phyloP scores from a whole-genome alignment of 2,113 vertebrate genomes.

The Columba janthina region DNA sequence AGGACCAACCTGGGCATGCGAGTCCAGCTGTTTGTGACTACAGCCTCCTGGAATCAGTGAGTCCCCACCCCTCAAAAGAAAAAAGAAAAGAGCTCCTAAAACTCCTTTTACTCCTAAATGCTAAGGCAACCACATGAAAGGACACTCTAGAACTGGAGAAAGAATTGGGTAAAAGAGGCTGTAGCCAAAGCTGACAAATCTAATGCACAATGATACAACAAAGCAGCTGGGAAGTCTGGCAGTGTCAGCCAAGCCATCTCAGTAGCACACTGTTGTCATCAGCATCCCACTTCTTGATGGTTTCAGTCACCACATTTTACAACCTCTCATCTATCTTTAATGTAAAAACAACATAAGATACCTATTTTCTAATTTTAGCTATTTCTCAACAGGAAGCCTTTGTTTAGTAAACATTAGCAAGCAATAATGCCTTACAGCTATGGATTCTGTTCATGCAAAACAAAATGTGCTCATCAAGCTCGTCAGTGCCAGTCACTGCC shows the following conservation, averaged over 20 bases:
- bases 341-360: not conserved
- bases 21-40: not conserved
- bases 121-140: not conserved
- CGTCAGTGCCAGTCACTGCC: not conserved
- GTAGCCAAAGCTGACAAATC: not conserved
- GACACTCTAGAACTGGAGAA: not conserved
- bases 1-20: not conserved
- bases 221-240: not conserved
- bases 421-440: not conserved
- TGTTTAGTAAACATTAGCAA: not conserved
- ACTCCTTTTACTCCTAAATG: not conserved
- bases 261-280: not conserved
- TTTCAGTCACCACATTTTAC: not conserved
- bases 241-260: not conserved
- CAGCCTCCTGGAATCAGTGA: not conserved
- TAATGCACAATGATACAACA: not conserved
- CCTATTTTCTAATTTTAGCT: not conserved
- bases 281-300: not conserved
- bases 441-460: not conserved
- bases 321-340: not conserved
- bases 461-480: slow-evolving; percentile 16
- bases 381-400: not conserved
- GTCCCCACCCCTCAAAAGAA: not conserved
- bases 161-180: not conserved
- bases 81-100: too few relatives aligned